Evolutionary conservation across 2,888 invertebrate species (phyloP), one percentile per base, ranked within the genome.

Genomic region (Acanthopleura granulata): DNA sequence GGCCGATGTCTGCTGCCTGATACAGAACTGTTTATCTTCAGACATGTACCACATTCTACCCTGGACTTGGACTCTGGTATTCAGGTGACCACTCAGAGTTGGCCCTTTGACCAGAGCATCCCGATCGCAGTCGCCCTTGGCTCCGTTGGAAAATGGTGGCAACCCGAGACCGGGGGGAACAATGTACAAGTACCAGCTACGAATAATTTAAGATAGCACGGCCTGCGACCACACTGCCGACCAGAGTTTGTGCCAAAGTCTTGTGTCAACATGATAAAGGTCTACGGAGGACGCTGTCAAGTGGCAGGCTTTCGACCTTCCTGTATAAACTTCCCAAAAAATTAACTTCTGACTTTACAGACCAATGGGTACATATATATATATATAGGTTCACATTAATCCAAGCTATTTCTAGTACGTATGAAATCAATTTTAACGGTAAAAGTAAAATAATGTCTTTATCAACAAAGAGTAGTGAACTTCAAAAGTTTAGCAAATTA

Each of bases 201-300:
- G 66, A 66, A 27, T 27, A 27, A 22, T 27, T 66, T 66, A 27
- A 66, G 22, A 66, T 27, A 57, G 18, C 18, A n/a, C 57, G 6
- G 29, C 12, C 66, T 66, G 66, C 25, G 66, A 27, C 29, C 16
- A 25, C 16, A 27, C n/a, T n/a, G 29, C 22, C 25, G 6, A 4
- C 4, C 22, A 22, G 57, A 57, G 57, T 57, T 57, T 66, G 66
- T 66, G 66, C 22, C 66, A 22, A 66, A 66, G 29, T 22, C 66
- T 66, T 66, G 66, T 66, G 66, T 66, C 66, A 66, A 66, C 14
- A 66, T 16, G 66, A 66, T 66, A 66, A 66, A 66, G 66, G 66
- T 66, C 66, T 66, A 22, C 18, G 12, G 57, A n/a, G 57, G 18
- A 3, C 57, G 12, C n/a, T n/a, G 57, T 57, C 57, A 57, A n/a